Conservation (phyloP, 2,888 invertebrate genomes). For the Sarcophaga subvicina region DNA sequence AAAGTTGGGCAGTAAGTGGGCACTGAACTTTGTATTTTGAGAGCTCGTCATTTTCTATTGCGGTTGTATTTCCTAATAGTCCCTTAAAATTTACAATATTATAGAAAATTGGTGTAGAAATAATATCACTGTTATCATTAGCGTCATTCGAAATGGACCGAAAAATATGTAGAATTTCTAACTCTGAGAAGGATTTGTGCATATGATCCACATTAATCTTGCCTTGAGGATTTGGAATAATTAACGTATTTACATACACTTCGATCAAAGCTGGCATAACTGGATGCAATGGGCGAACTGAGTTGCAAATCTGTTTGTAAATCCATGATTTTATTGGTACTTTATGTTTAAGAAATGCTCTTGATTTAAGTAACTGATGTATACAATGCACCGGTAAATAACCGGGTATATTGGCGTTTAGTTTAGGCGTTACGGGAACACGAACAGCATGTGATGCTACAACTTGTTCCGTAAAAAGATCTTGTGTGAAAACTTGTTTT, state of each 20-base stretch:
- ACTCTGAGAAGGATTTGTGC: constrained; percentile 95
- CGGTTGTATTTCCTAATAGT: background rate
- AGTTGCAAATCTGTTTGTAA: constrained; percentile 94
- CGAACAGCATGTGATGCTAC: constrained; percentile 97
- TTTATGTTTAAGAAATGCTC: constrained; percentile 97
- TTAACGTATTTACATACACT: constrained; percentile 96
- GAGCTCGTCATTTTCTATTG: constrained; percentile 83
- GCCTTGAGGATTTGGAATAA: constrained; percentile 84
- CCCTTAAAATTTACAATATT: constrained; percentile 76
- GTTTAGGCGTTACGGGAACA: constrained; percentile 94
- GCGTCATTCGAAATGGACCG: constrained; percentile 82
- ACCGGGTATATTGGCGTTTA: constrained; percentile 94
- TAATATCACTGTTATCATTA: constrained; percentile 67
- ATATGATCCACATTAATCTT: constrained; percentile 86
- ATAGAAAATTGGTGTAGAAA: constrained; percentile 73
- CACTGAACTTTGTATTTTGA: constrained; percentile 80
- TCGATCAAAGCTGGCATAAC: constrained; percentile 96
- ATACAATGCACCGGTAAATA: constrained; percentile 98
- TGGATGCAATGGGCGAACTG: constrained; percentile 95
- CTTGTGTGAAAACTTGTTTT: constrained; percentile 97
- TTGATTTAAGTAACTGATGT: constrained; percentile 95
- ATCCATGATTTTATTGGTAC: constrained; percentile 99
- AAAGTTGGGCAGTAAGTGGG: constrained; percentile 91
- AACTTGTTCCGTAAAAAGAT: constrained; percentile 98
- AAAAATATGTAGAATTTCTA: constrained; percentile 93